Evolutionary conservation across 2,797 vertebrate species (phyloP), one percentile per base, ranked within the genome.

Genomic region (Chaenodraco wilsoni): DNA sequence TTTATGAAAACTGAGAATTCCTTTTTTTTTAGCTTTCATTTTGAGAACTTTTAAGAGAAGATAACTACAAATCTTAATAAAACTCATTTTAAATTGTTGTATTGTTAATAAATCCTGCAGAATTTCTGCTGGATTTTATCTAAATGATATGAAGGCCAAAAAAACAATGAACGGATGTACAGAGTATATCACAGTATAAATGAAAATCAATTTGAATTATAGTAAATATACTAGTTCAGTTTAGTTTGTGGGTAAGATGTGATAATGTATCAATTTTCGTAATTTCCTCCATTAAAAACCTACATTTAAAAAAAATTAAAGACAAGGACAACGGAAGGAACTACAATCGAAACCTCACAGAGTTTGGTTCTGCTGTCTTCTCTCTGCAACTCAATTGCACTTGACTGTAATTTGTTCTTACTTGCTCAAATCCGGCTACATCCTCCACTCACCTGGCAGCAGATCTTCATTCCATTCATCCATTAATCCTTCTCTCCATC

Each of bases 351-450:
- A 63, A 41, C 15, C 31, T 6, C 27, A 3, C 10, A n/a, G 43
- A 14, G 41, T 75, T 71, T 14, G 52, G 46, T 31, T 51, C n/a
- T 62, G 6, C 62, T 31, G 59, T 50, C 52, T 62, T 82, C 86
- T 89, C 90, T 81, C 83, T 87, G 83, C 3, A n/a, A 79, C 78
- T 70, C 65, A 41, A 48, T 75, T 74, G 75, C 44, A 59, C 67
- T 52, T 16, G 1, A 44, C 21, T 33, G 40, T 41, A 56, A 85
- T 58, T n/a, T 46, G 55, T 73, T n/a, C 7, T 74, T 46, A 10
- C 51, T 74, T 59, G 51, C 60, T 82, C 50, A 37, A 13, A 17
- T 55, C 61, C 51, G 1, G 48, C 74, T 60, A 4, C 44, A 1
- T 66, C 67, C 57, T 57, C 4, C 14, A 19, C 62, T 61, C 75